Conservation (phyloP, 2,113 vertebrate species). For the Chiloscyllium plagiosum region DNA sequence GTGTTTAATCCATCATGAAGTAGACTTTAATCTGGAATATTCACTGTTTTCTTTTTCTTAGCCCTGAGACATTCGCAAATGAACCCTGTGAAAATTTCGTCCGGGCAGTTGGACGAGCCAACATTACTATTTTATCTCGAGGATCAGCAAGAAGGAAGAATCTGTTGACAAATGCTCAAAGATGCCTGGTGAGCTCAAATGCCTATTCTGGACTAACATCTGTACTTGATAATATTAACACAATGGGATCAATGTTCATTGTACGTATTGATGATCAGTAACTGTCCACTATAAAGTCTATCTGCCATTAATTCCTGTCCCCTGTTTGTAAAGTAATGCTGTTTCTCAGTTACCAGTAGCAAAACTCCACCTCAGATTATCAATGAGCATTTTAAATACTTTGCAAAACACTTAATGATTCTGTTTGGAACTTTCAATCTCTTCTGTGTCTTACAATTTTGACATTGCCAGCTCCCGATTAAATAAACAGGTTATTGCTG, state of each 20-base stretch:
- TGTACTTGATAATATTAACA: neutral
- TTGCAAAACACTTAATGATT: neutral
- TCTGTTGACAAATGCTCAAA: neutral
- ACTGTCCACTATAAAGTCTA: neutral
- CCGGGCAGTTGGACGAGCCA: conserved; percentile 1
- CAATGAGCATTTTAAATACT: neutral
- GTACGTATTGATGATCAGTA: neutral
- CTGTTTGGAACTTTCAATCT: neutral
- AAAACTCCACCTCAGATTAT: neutral
- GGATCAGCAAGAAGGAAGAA: neutral
- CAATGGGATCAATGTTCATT: neutral
- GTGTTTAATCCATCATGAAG: neutral
- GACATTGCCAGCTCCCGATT: neutral
- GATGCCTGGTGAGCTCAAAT: conserved; percentile 4
- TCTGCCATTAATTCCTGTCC: neutral
- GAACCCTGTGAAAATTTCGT: neutral
- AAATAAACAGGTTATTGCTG: neutral
- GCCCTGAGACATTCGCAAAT: neutral
- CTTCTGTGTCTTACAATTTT: neutral
- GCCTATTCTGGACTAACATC: neutral
- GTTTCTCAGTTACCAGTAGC: neutral
- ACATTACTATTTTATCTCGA: neutral
- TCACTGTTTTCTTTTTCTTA: neutral
- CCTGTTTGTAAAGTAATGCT: neutral
- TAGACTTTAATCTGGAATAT: neutral